A percentile compares a stretch with the other conserved stretches of the same genome.
These are phyloP conservation scores for Coptodon bakossiorum DNA, from an alignment of 2,113 vertebrate species.

Conservation along the genomic window DNA sequence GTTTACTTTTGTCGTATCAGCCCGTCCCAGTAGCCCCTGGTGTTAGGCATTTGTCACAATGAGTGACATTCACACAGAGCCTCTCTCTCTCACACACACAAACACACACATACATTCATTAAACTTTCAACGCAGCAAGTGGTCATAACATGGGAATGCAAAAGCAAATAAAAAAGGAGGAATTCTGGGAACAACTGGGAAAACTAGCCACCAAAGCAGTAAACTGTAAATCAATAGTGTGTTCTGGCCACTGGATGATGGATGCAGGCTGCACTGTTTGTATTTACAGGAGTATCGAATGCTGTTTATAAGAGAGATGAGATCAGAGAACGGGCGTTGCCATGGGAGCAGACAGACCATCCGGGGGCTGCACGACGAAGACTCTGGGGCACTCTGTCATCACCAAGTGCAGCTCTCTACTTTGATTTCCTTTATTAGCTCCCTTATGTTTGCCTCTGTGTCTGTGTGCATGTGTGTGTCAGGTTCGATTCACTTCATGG, in stretches of 20 bases:
- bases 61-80: background rate
- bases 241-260: conserved; percentile 35
- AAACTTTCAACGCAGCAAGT: conserved; percentile 8
- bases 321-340: conserved; percentile 23
- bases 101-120: background rate
- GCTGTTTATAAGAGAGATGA: conserved; percentile 30
- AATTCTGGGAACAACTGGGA: conserved; percentile 31
- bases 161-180: conserved; percentile 23
- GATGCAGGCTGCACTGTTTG: conserved; percentile 40
- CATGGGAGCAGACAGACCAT: conserved; percentile 60
- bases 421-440: conserved; percentile 60
- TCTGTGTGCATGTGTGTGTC: background rate
- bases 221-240: conserved; percentile 41
- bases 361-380: conserved; percentile 12
- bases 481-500: conserved; percentile 12
- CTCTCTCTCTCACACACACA: background rate
- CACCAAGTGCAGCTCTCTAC: conserved; percentile 22
- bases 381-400: conserved; percentile 45
- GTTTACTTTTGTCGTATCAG: conserved; percentile 8
- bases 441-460: conserved; percentile 20
- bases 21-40: background rate
- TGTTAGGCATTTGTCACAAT: background rate
- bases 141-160: conserved; percentile 12
- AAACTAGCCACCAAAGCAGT: conserved; percentile 20
- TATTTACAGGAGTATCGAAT: conserved; percentile 31